phyloP scores from a whole-genome alignment of 2,888 invertebrate genomes.

The Tinea semifulvella region DNA sequence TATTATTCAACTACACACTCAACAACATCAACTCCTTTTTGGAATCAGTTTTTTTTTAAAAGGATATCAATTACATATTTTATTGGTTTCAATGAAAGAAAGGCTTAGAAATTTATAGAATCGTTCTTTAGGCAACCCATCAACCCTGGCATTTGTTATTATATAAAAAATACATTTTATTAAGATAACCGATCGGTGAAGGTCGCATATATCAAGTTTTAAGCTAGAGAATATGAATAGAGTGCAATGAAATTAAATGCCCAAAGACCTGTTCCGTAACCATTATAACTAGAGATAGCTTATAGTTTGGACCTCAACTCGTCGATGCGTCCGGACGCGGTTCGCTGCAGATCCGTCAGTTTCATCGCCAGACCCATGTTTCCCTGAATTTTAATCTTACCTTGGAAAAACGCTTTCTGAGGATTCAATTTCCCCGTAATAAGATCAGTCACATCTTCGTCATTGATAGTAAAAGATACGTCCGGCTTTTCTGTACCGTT shows the following conservation, averaged over 20 bases:
- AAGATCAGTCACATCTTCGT: constrained; percentile 87
- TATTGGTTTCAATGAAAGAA: too few relatives aligned
- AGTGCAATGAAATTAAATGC: constrained; percentile 26
- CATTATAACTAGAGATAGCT: constrained; percentile 26
- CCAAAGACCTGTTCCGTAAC: constrained; percentile 37
- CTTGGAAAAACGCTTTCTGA: constrained; percentile 96
- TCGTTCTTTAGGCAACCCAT: too few relatives aligned
- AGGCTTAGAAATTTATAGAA: too few relatives aligned
- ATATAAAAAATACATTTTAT: too few relatives aligned
- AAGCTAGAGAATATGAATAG: neutral
- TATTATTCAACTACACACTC: too few relatives aligned
- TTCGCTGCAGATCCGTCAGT: constrained; percentile 82
- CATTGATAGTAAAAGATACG: constrained; percentile 88
- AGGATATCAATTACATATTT: too few relatives aligned
- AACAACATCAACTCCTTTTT: too few relatives aligned
- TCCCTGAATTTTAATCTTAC: constrained; percentile 95
- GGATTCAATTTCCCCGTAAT: constrained; percentile 92
- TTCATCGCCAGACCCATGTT: constrained; percentile 98
- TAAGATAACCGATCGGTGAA: too few relatives aligned
- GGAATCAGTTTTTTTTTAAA: too few relatives aligned
- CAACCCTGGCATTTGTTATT: too few relatives aligned
- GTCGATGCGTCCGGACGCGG: constrained; percentile 78
- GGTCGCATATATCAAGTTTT: too few relatives aligned
- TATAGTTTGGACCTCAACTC: constrained; percentile 79
- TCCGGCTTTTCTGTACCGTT: constrained; percentile 88